Evolutionary conservation across 2,113 vertebrate species (phyloP), one percentile per base, ranked within the genome.

Genomic region (Pampusana beccarii): DNA sequence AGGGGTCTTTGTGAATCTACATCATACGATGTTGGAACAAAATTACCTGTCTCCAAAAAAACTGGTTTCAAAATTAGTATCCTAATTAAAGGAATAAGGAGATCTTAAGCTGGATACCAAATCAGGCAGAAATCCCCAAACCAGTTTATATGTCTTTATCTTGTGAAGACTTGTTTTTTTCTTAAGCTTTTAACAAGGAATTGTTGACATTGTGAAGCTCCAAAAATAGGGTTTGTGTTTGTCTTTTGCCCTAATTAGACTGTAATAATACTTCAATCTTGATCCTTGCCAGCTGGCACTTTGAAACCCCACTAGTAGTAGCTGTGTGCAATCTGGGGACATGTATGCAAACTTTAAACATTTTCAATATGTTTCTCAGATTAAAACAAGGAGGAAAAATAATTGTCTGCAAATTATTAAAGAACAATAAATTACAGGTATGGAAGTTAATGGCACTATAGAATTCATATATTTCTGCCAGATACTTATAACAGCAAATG

Each of bases 331-430:
- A 48, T 84, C 61, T 69, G 58, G 67, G 46, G 48, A 5, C 44
- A 54, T 3, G 36, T 61, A 71, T 0, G 0, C 17, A 96, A 78
- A 61, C 16, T 90, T 84, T 83, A 95, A 92, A 93, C 21, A 29
- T 50, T 90, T 83, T 88, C 92, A 33, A 81, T 70, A 80, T 8
- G 15, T 50, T 78, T 33, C 25, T 84, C 44, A 53, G 28, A 66
- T 89, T 92, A n/a, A 58, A 88, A 81, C 42, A 56, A n/a, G 3
- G 0, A 14, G 25, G 57, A 13, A 73, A 88, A 86, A 57, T n/a
- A 81, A 54, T 34, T 58, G 10, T 3, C n/a, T 33, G 51, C 60
- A 81, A 93, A 91, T 93, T 80, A 74, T 93, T 96, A 28, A 96
- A 42, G 44, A 74, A 38, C 28, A 64, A 72, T 96, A 70, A 96